Evolutionary conservation across 2,888 invertebrate genomes (phyloP), one percentile per base, ranked within the genome.

Genomic region (Odontothrips loti): DNA sequence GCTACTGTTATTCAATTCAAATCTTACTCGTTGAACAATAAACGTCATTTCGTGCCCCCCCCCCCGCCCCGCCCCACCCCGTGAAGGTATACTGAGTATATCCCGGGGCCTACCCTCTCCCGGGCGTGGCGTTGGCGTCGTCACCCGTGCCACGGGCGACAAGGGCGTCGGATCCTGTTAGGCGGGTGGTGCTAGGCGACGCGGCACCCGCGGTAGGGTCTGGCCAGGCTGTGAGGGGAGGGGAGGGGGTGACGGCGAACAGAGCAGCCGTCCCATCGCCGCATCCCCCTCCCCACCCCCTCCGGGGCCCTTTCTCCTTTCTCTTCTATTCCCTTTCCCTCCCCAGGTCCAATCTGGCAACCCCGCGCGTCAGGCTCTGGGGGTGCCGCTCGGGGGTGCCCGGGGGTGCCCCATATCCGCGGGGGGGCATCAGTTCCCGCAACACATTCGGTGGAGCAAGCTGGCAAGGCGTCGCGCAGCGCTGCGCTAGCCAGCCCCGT

Each of bases 401-500:
- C 68, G 12, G 68, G 68, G 68, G 68, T 75, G 68, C 68, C 68
- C 68, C 68, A 75, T 75, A 75, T 75, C 68, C 68, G 68, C 27
- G 68, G 68, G 68, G 58, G 68, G 27, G 27, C 27, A 23, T 75
- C 68, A 27, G 68, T 75, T 75, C 68, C 68, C 27, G 68, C 68
- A 75, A 75, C 68, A 75, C 68, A 75, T 75, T 75, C 68, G 68
- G 68, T 9, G 23, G 68, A 58, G 68, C 23, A 75, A 58, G 58
- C 81, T 20, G 75, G 80, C 51, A 80, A 47, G 80, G 75, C 68
- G 68, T 80, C 34, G 34, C 34, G 34, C 34, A 43, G 79, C 80
- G 58, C 48, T 34, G 29, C 47, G 17, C 20, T 15, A n/a, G 17
- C 23, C 51, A 88, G 88, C 88, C 87, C 34, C 34, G 6, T 2